These are phyloP conservation scores for Neodiprion fabricii DNA, from an alignment of 1,140 invertebrate species.

Conservation along the genomic window DNA sequence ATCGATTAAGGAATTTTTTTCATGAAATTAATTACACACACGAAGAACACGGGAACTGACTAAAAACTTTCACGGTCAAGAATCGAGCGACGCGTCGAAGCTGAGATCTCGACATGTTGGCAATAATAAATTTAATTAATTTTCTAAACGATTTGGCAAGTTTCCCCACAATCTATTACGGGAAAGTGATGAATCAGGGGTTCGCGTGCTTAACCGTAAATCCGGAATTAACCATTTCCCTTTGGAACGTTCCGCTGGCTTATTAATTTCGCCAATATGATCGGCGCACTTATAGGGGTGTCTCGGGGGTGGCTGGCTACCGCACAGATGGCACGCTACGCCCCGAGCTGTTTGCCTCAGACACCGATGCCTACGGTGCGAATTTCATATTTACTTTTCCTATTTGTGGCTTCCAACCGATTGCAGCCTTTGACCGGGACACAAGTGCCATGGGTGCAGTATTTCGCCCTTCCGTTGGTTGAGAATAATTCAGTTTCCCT, in stretches of 20 bases:
- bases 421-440: background rate
- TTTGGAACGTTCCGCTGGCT: constrained; percentile 43
- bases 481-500: too few relatives aligned
- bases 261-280: constrained; percentile 58
- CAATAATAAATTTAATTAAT: constrained; percentile 18
- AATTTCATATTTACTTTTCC: constrained; percentile 1
- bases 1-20: too few relatives aligned
- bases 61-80: too few relatives aligned
- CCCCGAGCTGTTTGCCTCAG: constrained; percentile 3
- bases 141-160: constrained; percentile 17
- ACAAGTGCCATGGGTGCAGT: too few relatives aligned
- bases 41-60: too few relatives aligned
- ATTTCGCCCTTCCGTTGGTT: too few relatives aligned
- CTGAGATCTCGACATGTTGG: background rate
- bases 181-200: background rate
- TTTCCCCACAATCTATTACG: constrained; percentile 1
- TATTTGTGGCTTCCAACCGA: background rate
- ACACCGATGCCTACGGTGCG: background rate
- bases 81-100: background rate
- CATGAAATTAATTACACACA: too few relatives aligned
- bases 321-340: constrained; percentile 47
- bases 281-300: constrained; percentile 24
- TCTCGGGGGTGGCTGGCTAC: constrained; percentile 16
- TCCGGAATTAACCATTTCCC: constrained; percentile 50
- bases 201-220: background rate